Evolutionary conservation across 2,797 vertebrate genomes (phyloP), one percentile per base, ranked within the genome.

Genomic region (Gymnopithys bicolor): DNA sequence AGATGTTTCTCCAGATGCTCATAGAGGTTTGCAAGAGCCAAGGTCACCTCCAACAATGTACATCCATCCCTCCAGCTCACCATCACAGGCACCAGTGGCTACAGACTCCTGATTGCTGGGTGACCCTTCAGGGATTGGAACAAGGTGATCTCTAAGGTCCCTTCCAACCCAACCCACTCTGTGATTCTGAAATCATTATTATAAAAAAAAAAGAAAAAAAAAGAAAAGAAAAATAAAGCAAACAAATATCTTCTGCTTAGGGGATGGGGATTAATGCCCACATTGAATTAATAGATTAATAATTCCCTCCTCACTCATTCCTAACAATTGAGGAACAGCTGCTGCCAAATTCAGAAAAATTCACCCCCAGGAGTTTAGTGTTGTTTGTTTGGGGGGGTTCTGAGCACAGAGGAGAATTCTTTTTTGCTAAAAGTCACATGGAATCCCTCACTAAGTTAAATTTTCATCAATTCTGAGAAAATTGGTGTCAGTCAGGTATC

Each of bases 241-340:
- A 39, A 19, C 37, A 13, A 76, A 10, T 35, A 33, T 17, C 73
- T 94, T 75, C 53, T 88, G 35, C 35, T 59, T 46, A 56, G 39
- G 41, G 78, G 27, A 58, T 75, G 73, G 23, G 27, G 21, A 39
- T 53, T 91, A 21, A 16, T 59, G 35, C 13, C 52, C 45, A 63
- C 46, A 86, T 86, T 94, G 84, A 87, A 94, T 91, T 73, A 73
- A 92, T 89, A 84, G 53, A 71, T 68, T 76, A 95, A 93, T 95
- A 58, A 94, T 95, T 92, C 84, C 43, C 68, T 91, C 63, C 67
- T 94, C 68, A 64, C 51, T 90, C 95, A 39, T 95, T 53, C 13
- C 33, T 74, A 58, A 69, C 71, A 92, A 77, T 32, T 79, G 80
- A 97, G 56, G 83, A 94, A 56, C 1, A 5, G 52, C 46, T 58